Evolutionary conservation across 2,888 invertebrate genomes (phyloP), one percentile per base, ranked within the genome.

Genomic region (Hydropsyche betteni): DNA sequence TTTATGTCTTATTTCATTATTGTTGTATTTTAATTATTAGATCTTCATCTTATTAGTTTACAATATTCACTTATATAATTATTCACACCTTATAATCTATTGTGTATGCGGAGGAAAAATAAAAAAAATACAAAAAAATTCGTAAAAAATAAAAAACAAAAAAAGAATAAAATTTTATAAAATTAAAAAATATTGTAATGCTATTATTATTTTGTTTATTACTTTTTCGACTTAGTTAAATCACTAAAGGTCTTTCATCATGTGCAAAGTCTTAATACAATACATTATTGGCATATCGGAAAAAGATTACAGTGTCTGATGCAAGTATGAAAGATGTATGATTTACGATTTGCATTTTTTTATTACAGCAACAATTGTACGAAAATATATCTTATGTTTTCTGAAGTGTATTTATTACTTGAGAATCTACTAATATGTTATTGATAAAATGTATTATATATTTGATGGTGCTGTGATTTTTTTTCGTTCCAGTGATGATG

Each of bases 121-220:
- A 69, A 8, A 44, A 69, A 68, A 75, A 74, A 69, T 34, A 74
- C 24, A 76, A 69, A 76, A 75, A 75, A 75, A 75, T 14, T 58
- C 33, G 69, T 50, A 69, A 69, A 55, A 79, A 77, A 79, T 76
- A 75, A 70, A 76, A 75, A 70, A 70, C 68, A 78, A 78, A 78
- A 77, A 72, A 68, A 68, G 74, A 77, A 75, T 77, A 75, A 76
- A 76, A 61, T 74, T 76, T 78, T 79, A 78, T 77, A 75, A 72
- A 58, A 68, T 52, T 75, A 76, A 79, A 79, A 76, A 74, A 74
- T 24, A 69, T 44, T 75, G 68, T 68, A 69, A 64, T 75, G 73
- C 74, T 55, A 72, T 72, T 58, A 33, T 72, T 58, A 72, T 44
- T 55, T 16, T 33, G 36, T 55, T 72, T 72, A 38, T 12, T 58